Base-by-base conservation (phyloP, 2,797 vertebrate species). In the Liparis tanakae region DNA sequence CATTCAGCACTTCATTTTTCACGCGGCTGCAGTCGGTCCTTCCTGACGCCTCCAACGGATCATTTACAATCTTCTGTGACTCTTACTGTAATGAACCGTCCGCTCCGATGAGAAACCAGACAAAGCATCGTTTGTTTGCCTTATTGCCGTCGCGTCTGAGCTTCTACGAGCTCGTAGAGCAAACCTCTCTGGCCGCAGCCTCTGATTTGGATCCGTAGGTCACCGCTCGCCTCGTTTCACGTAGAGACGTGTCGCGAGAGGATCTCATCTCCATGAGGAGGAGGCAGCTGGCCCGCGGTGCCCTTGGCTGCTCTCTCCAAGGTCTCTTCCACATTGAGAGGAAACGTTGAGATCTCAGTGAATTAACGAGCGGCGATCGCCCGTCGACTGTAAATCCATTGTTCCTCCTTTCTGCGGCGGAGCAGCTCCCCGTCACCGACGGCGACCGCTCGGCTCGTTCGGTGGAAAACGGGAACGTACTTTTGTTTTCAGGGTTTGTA, bases 311-410 rank as follows among this genome's bases (percentile, higher is more conserved):
- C 10, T 36, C 44, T 36, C 66, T 53, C 41, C 10, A 30, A 18
- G 57, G 54, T 51, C 34, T 55, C 65, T 75, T 43, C 48, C 64
- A 46, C 66, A 62, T 46, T 36, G 6, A 54, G 51, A 46, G 64
- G 10, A 34, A 55, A 50, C 4, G 25, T 56, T 58, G 64, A 62
- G 56, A 44, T 58, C 69, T 81, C 58, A 57, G 56, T 30, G 67
- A 72, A 83, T 51, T 74, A 73, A 76, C 55, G 75, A 85, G 59
- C 66, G 36, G 68, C 15, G 15, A 1, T 58, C 57, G 22, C 10
- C 20, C 55, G 63, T 70, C 46, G 43, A 17, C 62, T 60, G 70
- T 18, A 61, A 72, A 78, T 67, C 33, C 1, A 22, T 36, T 41
- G 39, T 37, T 58, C 15, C 44, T 46, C 7, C 46, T 62, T 37